Percentiles rank a stretch among this genome's conserved stretches.
Conservation (phyloP, 1,140 invertebrate species). For the Eupristina koningsbergeri region DNA sequence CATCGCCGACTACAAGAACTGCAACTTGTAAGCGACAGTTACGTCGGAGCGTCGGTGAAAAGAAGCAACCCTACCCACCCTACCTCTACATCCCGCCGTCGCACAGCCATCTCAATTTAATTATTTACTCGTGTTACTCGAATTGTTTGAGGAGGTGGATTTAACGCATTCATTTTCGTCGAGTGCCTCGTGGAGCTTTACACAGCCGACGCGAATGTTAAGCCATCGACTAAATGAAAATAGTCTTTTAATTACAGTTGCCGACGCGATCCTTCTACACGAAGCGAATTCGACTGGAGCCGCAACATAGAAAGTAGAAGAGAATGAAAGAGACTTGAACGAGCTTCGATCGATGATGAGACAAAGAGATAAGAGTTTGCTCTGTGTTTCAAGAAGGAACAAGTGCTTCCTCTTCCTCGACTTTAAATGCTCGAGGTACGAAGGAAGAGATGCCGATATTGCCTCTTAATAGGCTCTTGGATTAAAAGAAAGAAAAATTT, state of each 20-base stretch:
- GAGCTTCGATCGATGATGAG: background rate
- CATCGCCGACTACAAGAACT: background rate
- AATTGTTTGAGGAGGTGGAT: no score
- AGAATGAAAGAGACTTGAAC: background rate
- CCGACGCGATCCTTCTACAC: conserved; percentile 27
- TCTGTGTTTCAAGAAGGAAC: background rate
- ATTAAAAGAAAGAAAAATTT: background rate
- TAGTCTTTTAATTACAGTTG: conserved; percentile 51
- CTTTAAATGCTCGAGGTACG: background rate
- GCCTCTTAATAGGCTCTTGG: background rate
- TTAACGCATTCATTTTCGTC: conserved; percentile 17
- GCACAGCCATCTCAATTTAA: conserved; percentile 44
- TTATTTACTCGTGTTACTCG: conserved; percentile 41
- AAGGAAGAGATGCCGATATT: background rate
- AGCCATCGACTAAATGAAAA: background rate
- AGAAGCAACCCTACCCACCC: no score
- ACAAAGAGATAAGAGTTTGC: background rate
- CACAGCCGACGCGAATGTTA: background rate
- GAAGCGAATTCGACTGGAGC: background rate
- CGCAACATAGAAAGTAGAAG: background rate
- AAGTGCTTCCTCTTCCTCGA: background rate
- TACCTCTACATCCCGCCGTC: no score
- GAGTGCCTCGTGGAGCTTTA: background rate
- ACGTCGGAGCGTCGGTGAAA: background rate
- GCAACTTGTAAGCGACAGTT: conserved; percentile 12